Evolutionary conservation across 1,140 invertebrate species (phyloP), one percentile per base, ranked within the genome.

Genomic region (Ooceraea biroi): DNA sequence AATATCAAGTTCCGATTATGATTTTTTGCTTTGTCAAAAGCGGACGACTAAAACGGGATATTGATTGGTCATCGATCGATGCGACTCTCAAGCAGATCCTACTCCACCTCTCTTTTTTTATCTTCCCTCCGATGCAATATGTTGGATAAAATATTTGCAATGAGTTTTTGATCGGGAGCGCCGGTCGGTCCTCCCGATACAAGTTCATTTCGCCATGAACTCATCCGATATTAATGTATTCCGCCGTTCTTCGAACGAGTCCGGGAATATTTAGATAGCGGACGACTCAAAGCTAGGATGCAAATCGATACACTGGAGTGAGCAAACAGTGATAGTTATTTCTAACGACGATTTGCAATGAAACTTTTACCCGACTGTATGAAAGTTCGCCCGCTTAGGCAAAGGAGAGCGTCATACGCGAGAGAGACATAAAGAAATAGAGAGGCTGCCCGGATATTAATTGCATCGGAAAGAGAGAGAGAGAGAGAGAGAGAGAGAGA

Each of bases 141-240:
- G 61, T 66, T n/a, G 76, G 76, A 68, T 68, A 71, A 84, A 84
- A 82, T 71, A 71, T 84, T 76, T 65, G 82, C 68, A 85, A 86
- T 78, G 74, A 85, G 85, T 80, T 86, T 86, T 86, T 82, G 85
- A 87, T 78, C 82, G 65, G 52, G 14, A 14, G 60, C 36, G 74
- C 84, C 36, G 36, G 85, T 88, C 77, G 87, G 76, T 73, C 82
- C 57, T 61, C 83, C 52, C 82, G 72, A 89, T 87, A 86, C 74
- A 57, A 77, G 68, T 80, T 88, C 82, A 74, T 86, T 84, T 86
- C 61, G 48, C 27, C 44, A 69, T 85, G 72, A 84, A 61, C 66
- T 88, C 87, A 82, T 88, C 78, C 68, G 44, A 60, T 85, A 88
- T 88, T 88, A 88, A 88, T 88, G 77, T 88, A 88, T 85, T 88